phyloP scores from a whole-genome alignment of 2,113 vertebrate species.

The Pogona vitticeps region DNA sequence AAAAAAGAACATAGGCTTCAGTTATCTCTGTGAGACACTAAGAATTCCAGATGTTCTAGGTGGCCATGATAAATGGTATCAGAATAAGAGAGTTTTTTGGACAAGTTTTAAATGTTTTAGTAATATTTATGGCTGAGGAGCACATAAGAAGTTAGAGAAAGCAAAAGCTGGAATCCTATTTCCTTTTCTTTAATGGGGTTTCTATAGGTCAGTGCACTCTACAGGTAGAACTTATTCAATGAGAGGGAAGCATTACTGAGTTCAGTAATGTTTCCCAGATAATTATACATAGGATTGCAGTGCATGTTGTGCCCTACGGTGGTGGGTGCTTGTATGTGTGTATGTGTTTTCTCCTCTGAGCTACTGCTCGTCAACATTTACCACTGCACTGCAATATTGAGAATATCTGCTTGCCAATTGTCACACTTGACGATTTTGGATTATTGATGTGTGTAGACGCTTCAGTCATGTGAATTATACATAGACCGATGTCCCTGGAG shows the following conservation, averaged over 20 bases:
- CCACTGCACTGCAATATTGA: neutral
- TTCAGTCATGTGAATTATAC: conserved; percentile 28
- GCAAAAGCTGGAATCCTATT: too few relatives aligned
- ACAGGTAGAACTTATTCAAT: neutral
- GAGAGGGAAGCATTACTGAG: neutral
- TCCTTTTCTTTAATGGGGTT: neutral
- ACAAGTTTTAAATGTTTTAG: too few relatives aligned
- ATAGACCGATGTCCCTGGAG: conserved; percentile 2
- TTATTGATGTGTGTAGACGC: conserved; percentile 19
- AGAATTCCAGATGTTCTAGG: too few relatives aligned
- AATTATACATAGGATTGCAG: neutral
- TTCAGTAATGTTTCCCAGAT: neutral
- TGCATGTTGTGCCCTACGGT: neutral
- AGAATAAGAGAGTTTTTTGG: too few relatives aligned
- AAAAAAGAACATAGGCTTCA: too few relatives aligned
- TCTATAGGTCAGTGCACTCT: neutral
- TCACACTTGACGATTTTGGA: conserved; percentile 33
- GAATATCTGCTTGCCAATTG: conserved; percentile 29
- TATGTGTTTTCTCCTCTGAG: too few relatives aligned
- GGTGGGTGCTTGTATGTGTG: neutral
- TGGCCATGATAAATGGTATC: too few relatives aligned
- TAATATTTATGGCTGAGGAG: too few relatives aligned
- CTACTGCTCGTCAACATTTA: neutral
- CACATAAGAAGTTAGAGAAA: too few relatives aligned
- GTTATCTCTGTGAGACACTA: too few relatives aligned